Evolutionary conservation across 2,888 invertebrate genomes (phyloP).

Genomic region (Pocota personata): DNA sequence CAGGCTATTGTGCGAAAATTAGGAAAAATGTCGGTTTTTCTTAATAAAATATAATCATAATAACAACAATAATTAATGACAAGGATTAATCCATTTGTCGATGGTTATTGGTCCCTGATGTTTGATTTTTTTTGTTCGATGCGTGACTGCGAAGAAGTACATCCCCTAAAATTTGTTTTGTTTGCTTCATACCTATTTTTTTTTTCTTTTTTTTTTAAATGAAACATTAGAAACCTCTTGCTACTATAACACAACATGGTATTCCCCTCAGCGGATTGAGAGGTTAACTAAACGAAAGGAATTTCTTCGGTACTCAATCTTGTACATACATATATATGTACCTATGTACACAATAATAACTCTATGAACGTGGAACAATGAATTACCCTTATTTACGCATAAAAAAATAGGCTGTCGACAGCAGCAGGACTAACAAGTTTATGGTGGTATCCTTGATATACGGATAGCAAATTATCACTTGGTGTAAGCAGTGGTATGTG

Average conservation of each 20-base stretch:
- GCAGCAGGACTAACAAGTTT: not conserved
- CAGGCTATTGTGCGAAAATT: constrained; percentile 19
- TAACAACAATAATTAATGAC: constrained; percentile 73
- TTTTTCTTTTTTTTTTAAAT: not conserved
- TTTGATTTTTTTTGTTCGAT: not conserved
- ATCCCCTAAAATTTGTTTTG: not conserved
- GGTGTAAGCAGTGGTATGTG: too few species aligned
- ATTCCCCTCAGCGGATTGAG: not conserved
- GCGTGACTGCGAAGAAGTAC: constrained; percentile 3
- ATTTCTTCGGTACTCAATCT: constrained; percentile 6
- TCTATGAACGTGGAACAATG: not conserved
- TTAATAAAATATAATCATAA: constrained; percentile 52
- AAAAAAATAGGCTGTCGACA: not conserved
- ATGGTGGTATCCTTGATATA: not conserved
- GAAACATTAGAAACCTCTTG: not conserved
- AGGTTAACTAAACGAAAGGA: constrained; percentile 14
- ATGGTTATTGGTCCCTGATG: constrained; percentile 61
- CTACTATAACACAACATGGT: not conserved
- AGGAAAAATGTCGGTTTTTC: constrained; percentile 7
- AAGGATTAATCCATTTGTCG: constrained; percentile 72
- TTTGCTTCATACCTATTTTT: not conserved
- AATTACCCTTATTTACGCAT: not conserved
- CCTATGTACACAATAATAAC: not conserved
- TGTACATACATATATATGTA: too few species aligned
- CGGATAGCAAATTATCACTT: not conserved